phyloP scores from a whole-genome alignment of 2,888 invertebrate genomes.

The Platynereis dumerilii region DNA sequence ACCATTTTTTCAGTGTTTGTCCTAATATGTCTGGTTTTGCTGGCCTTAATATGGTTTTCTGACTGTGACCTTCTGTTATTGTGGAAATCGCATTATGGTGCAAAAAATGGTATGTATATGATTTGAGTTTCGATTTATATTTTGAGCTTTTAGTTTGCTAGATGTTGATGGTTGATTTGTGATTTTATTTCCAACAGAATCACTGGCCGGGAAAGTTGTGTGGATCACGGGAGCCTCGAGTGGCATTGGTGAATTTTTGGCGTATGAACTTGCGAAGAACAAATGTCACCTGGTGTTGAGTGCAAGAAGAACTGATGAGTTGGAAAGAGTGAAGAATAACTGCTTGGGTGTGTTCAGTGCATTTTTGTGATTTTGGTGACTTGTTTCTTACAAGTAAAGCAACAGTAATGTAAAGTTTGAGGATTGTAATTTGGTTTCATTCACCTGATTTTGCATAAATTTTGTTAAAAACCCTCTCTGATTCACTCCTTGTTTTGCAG shows the following conservation, averaged over 20 bases:
- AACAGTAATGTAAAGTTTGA: no score
- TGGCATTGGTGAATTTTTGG: constrained; percentile 80
- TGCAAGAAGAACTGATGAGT: constrained; percentile 71
- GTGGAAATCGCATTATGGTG: no score
- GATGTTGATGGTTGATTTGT: background rate
- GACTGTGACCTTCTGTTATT: no score
- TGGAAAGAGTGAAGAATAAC: constrained; percentile 72
- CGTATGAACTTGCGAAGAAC: constrained; percentile 71
- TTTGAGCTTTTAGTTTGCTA: background rate
- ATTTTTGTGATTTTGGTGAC: constrained; percentile 2
- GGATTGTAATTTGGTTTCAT: no score
- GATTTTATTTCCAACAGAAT: constrained; percentile 58
- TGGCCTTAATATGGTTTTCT: no score
- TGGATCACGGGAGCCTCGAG: constrained; percentile 87
- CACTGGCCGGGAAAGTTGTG: constrained; percentile 74
- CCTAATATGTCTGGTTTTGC: no score
- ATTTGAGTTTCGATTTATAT: no score
- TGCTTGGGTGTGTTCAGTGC: constrained; percentile 68
- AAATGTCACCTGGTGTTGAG: constrained; percentile 75
- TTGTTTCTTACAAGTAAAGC: background rate
- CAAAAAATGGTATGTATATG: no score
- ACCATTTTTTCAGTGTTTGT: no score
- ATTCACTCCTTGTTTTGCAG: no score
- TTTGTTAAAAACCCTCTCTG: no score
- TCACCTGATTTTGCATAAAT: no score